Conservation (phyloP, 1,140 invertebrate species). For the Archivesica marissinica region DNA sequence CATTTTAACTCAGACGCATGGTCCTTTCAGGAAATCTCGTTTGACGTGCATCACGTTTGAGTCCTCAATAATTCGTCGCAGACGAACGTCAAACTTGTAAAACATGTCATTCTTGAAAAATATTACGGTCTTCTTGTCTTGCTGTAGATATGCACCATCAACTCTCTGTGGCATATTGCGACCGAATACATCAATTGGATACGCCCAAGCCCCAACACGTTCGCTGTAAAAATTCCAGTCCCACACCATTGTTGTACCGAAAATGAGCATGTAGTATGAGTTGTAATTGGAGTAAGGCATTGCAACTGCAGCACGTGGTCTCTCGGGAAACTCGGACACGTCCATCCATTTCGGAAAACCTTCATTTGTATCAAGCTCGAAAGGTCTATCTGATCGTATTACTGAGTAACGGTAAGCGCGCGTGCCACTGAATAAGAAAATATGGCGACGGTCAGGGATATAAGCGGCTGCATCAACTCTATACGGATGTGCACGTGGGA, state of each 20-base stretch:
- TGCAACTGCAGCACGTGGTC: conserved; percentile 43
- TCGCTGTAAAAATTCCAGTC: conserved; percentile 48
- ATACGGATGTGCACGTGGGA: conserved; percentile 22
- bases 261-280: conserved; percentile 53
- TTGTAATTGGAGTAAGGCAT: conserved; percentile 45
- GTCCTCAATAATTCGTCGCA: conserved; percentile 2
- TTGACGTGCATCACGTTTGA: neutral
- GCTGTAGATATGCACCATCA: conserved; percentile 17
- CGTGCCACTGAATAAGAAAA: conserved; percentile 43
- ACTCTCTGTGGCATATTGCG: conserved; percentile 51
- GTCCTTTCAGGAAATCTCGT: conserved; percentile 22
- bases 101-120: conserved; percentile 43
- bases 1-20: conserved; percentile 25
- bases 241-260: conserved; percentile 57
- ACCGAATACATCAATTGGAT: conserved; percentile 56
- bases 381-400: neutral
- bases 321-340: conserved; percentile 45
- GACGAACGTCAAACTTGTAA: conserved; percentile 1
- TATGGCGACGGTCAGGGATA: conserved; percentile 13
- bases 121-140: neutral
- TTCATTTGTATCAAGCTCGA: neutral
- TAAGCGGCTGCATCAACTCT: conserved; percentile 49
- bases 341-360: conserved; percentile 53
- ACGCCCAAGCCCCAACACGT: conserved; percentile 53
- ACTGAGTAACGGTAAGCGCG: conserved; percentile 22